Conservation (phyloP, 92 coral and sea anemone species). For the Palythoa grandiflora region DNA sequence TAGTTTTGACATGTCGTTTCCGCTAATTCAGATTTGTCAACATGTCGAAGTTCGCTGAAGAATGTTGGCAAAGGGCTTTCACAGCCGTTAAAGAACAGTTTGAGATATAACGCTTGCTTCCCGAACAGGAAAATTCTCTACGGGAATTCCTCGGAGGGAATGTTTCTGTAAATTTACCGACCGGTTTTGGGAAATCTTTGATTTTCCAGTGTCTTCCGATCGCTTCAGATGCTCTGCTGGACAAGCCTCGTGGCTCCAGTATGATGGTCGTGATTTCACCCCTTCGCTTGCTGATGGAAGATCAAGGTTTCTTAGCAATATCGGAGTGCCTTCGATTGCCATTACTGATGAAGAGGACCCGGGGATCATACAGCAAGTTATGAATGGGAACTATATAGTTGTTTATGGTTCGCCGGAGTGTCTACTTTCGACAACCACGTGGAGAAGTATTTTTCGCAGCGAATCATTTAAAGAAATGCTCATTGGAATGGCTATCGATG, state of each 20-base stretch:
- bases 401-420: conserved; percentile 85
- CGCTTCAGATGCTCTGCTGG: neutral
- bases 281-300: conserved; percentile 22
- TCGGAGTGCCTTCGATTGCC: conserved; percentile 36
- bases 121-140: conserved; percentile 58
- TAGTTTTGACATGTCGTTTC: too few relatives aligned
- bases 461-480: neutral
- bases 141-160: conserved; percentile 53
- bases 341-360: conserved; percentile 43
- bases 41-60: conserved; percentile 23
- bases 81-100: conserved; percentile 61
- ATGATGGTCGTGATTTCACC: conserved; percentile 33
- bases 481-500: neutral
- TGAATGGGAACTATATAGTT: conserved; percentile 64
- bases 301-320: conserved; percentile 24
- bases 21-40: neutral
- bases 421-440: conserved; percentile 44
- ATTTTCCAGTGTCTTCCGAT: conserved; percentile 4
- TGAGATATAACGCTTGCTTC: conserved; percentile 64
- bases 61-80: conserved; percentile 55
- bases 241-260: conserved; percentile 41
- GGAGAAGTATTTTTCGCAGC: conserved; percentile 22
- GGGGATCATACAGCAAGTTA: conserved; percentile 23
- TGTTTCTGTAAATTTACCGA: neutral
- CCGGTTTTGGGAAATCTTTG: conserved; percentile 27